Conservation (phyloP, 2,888 invertebrate species). For the Molorchus minor region DNA sequence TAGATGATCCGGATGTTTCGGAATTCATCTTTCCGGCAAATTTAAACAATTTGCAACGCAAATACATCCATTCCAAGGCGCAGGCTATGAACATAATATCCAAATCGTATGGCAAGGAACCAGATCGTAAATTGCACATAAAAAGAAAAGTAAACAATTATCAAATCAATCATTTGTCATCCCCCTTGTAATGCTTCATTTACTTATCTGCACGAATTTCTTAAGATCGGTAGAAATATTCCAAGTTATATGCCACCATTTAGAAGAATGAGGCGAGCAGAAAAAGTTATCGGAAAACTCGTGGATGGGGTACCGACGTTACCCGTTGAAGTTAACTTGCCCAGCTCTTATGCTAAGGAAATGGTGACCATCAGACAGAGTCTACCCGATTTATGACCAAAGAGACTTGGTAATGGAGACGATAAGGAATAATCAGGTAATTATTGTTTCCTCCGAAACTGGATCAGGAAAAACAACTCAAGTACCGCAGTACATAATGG, state of each 20-base stretch:
- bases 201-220: conserved; percentile 22
- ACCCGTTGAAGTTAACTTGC: conserved; percentile 12
- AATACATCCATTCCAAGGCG: conserved; percentile 80
- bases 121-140: conserved; percentile 49
- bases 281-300: conserved; percentile 43
- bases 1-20: conserved; percentile 46
- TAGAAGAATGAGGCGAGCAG: conserved; percentile 13
- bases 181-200: conserved; percentile 29
- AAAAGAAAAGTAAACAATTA: conserved; percentile 43
- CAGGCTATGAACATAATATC: conserved; percentile 76
- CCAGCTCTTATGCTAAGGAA: conserved; percentile 22
- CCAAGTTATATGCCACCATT: conserved; percentile 13
- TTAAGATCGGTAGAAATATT: background rate
- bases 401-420: conserved; percentile 73
- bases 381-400: conserved; percentile 75
- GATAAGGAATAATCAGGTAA: conserved; percentile 74
- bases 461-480: conserved; percentile 97
- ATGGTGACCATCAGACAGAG: conserved; percentile 68
- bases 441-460: conserved; percentile 83
- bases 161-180: conserved; percentile 44
- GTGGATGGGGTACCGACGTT: conserved; percentile 52
- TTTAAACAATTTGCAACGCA: conserved; percentile 79
- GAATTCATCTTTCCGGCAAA: conserved; percentile 70
- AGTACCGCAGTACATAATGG: conserved; percentile 91
- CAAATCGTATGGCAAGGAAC: conserved; percentile 80